These are phyloP conservation scores for Drosophila infuscata DNA, from an alignment of 2,888 invertebrate genomes.

Conservation along the genomic window DNA sequence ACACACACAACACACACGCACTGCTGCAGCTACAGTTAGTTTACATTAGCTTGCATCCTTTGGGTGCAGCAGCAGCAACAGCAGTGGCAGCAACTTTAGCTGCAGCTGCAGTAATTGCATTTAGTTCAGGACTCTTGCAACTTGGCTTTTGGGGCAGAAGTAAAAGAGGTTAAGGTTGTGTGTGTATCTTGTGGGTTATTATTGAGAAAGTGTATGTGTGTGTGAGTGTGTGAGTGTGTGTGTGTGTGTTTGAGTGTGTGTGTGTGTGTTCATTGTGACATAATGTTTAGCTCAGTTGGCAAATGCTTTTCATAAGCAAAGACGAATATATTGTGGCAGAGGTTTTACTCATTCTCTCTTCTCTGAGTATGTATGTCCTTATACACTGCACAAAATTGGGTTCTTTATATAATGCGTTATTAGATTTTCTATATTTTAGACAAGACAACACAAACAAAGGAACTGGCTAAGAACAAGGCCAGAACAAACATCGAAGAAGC, in stretches of 20 bases:
- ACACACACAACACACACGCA: not conserved
- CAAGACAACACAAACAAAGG: accelerated
- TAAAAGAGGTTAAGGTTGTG: constrained; percentile 13
- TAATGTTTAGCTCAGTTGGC: constrained; percentile 48
- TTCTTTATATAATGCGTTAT: too few relatives aligned
- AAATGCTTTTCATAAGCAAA: constrained; percentile 47
- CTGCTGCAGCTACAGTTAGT: constrained; percentile 48
- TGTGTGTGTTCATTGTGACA: constrained; percentile 32
- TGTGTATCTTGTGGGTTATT: constrained; percentile 16
- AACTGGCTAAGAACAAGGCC: too few relatives aligned
- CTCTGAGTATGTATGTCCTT: not conserved
- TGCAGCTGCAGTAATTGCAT: constrained; percentile 68
- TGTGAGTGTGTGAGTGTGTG: not conserved
- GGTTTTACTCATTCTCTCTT: not conserved
- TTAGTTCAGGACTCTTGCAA: constrained; percentile 51
- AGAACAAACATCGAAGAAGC: not conserved
- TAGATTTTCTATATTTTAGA: too few relatives aligned
- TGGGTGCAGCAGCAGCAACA: constrained; percentile 22
- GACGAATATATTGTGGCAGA: constrained; percentile 18
- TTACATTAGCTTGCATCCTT: constrained; percentile 61
- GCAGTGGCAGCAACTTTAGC: constrained; percentile 31
- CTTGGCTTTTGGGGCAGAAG: constrained; percentile 23
- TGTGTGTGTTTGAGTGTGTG: constrained; percentile 8
- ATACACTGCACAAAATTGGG: not conserved
- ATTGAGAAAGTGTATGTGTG: not conserved